Evolutionary conservation across 2,888 invertebrate genomes (phyloP).

Genomic region (Agonum fuliginosum): DNA sequence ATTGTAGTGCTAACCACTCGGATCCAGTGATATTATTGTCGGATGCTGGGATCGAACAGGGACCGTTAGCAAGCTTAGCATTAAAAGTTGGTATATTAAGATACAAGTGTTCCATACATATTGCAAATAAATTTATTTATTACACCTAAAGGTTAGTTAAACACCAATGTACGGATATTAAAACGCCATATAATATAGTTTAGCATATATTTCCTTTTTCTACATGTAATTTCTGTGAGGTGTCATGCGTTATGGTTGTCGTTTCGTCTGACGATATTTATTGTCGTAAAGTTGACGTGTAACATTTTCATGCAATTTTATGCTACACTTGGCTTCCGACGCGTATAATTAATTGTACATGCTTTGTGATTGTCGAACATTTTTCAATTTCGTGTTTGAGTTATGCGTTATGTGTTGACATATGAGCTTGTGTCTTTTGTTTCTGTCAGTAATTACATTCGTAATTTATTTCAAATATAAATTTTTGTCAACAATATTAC

Average conservation of each 20-base stretch:
- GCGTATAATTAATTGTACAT: constrained; percentile 18
- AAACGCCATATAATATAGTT: no score
- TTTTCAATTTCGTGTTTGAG: constrained; percentile 14
- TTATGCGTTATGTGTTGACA: not conserved
- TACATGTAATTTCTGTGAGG: not conserved
- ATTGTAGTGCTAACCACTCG: no score
- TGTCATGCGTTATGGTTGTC: constrained; percentile 1
- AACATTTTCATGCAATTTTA: constrained; percentile 29
- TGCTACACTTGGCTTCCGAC: constrained; percentile 8
- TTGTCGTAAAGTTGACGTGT: constrained; percentile 15
- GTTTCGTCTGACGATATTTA: constrained; percentile 38
- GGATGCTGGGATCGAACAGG: no score
- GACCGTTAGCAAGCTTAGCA: no score
- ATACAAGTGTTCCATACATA: no score
- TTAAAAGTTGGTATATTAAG: no score
- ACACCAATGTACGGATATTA: no score
- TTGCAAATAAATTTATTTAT: no score
- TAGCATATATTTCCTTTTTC: not conserved
- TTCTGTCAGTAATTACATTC: not conserved
- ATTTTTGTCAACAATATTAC: no score
- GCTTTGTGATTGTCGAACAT: constrained; percentile 30
- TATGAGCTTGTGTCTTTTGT: not conserved
- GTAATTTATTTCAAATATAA: not conserved
- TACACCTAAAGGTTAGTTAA: no score
- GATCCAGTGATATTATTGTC: no score